Conservation (phyloP, 2,888 invertebrate species). For the Apantesis nais region DNA sequence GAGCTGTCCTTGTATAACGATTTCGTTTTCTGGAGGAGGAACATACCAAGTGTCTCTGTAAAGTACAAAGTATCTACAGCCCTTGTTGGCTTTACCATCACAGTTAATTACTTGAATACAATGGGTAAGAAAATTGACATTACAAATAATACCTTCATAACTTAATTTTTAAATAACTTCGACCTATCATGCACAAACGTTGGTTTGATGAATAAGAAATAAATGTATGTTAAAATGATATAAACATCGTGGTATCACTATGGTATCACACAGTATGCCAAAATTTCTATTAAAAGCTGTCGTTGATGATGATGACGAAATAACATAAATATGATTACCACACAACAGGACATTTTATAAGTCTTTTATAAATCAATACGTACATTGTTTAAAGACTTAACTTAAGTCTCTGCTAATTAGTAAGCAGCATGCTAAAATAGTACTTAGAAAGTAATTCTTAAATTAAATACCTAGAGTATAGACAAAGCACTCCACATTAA, state of each 20-base stretch:
- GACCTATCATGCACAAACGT: background rate
- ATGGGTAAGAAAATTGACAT: background rate
- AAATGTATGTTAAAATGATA: background rate
- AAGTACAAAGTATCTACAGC: background rate
- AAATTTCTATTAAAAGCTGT: no score
- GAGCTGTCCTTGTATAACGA: background rate
- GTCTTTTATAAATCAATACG: background rate
- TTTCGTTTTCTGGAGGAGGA: background rate
- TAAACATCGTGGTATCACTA: no score
- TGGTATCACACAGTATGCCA: no score
- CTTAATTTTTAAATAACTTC: no score
- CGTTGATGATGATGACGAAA: no score
- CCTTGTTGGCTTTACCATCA: background rate
- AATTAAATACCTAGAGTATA: background rate
- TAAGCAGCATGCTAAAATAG: background rate
- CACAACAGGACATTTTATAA: background rate
- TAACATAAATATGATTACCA: background rate
- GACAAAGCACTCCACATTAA: background rate
- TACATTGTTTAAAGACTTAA: background rate
- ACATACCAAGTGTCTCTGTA: background rate
- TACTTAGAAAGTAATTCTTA: background rate
- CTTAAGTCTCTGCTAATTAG: background rate
- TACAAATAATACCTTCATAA: no score
- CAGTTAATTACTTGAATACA: background rate
- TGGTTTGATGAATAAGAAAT: background rate